phyloP scores from a whole-genome alignment of 2,113 vertebrate genomes.

The Monopterus albus region DNA sequence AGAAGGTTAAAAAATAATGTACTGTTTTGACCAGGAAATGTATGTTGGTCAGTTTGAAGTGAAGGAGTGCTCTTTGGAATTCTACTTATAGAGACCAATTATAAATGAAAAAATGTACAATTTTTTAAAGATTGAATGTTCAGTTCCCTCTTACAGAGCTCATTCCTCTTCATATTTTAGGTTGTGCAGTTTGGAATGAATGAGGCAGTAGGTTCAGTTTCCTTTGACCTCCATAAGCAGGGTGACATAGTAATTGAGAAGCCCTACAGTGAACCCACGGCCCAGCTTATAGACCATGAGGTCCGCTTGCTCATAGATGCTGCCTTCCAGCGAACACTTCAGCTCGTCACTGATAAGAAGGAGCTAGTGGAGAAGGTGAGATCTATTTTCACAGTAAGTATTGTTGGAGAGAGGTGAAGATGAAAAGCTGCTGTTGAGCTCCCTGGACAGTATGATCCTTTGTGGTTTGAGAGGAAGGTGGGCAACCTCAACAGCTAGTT shows the following conservation, averaged over 20 bases:
- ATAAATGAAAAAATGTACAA: too few species aligned
- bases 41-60: not conserved
- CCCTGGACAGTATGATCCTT: too few species aligned
- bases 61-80: not conserved
- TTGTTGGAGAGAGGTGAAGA: slow-evolving; percentile 63
- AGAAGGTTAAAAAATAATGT: not conserved
- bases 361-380: slow-evolving; percentile 92
- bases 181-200: slow-evolving; percentile 98
- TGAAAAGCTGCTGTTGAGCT: not conserved
- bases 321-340: slow-evolving; percentile 77
- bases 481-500: not conserved
- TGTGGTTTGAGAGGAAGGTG: not conserved
- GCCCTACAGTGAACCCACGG: slow-evolving; percentile 89
- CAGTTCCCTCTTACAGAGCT: not conserved
- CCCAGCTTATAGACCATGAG: slow-evolving; percentile 84
- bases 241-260: slow-evolving; percentile 90
- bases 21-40: not conserved
- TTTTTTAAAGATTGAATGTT: not conserved
- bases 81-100: too few species aligned
- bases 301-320: slow-evolving; percentile 80
- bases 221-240: slow-evolving; percentile 92
- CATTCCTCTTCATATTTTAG: slow-evolving; percentile 56
- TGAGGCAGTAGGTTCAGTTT: slow-evolving; percentile 93
- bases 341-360: slow-evolving; percentile 86
- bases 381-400: not conserved